Evolutionary conservation across 2,888 invertebrate genomes (phyloP).

Genomic region (Syrphus vitripennis): DNA sequence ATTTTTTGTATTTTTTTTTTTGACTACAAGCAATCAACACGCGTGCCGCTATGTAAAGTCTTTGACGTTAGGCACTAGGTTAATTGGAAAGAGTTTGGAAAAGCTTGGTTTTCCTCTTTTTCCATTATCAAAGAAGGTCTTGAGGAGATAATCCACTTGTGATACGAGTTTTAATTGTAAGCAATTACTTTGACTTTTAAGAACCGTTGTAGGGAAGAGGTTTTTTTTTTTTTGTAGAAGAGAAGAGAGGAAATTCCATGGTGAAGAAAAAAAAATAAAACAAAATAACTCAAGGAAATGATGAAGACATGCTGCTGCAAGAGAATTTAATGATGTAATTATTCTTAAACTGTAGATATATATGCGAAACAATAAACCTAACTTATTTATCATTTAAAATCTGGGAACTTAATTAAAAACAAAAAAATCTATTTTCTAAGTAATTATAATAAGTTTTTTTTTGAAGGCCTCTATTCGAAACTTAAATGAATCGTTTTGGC

Average conservation of each 20-base stretch:
- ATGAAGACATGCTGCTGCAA: not conserved
- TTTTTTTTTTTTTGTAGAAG: not conserved
- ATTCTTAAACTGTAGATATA: not conserved
- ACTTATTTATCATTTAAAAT: no score
- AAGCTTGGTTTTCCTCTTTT: constrained; percentile 1
- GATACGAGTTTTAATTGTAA: constrained; percentile 51
- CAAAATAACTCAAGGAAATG: not conserved
- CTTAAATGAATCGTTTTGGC: no score
- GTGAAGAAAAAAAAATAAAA: not conserved
- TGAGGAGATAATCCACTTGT: constrained; percentile 58
- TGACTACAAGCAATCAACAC: constrained; percentile 47
- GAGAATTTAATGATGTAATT: constrained; percentile 21
- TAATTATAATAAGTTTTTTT: no score
- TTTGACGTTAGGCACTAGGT: constrained; percentile 41
- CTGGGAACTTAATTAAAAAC: no score
- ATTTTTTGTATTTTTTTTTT: not conserved
- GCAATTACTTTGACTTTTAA: constrained; percentile 35
- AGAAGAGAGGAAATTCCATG: not conserved
- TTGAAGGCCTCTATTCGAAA: no score
- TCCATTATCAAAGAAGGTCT: constrained; percentile 33
- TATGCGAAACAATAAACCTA: no score
- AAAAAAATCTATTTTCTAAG: no score
- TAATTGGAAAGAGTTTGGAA: constrained; percentile 56
- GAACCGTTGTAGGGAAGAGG: not conserved
- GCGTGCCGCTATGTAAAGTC: constrained; percentile 51